Evolutionary conservation across 2,888 invertebrate species (phyloP).

Genomic region (Microctonus hyperodae): DNA sequence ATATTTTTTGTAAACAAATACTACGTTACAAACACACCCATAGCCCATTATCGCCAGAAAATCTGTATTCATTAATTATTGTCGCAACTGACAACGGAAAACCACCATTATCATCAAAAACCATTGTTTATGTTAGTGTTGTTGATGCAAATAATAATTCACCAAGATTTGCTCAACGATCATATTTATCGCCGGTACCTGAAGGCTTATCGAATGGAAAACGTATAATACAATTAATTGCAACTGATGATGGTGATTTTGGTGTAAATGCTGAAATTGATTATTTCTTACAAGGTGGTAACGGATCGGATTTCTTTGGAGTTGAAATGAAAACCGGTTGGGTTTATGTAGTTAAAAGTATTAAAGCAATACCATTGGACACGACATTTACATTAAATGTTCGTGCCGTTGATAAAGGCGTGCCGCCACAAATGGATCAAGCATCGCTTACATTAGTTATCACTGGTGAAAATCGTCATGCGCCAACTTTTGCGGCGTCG

Average conservation of each 20-base stretch:
- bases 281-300: conserved; percentile 77
- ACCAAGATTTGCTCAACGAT: conserved; percentile 79
- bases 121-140: conserved; percentile 84
- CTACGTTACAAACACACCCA: conserved; percentile 85
- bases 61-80: conserved; percentile 86
- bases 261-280: conserved; percentile 90
- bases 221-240: conserved; percentile 75
- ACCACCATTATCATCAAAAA: conserved; percentile 91
- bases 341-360: conserved; percentile 74
- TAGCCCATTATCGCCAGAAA: conserved; percentile 84
- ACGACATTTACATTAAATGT: conserved; percentile 67
- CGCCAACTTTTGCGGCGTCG: conserved; percentile 82
- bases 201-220: conserved; percentile 77
- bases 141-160: conserved; percentile 93
- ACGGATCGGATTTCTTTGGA: conserved; percentile 77
- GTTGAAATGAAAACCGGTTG: conserved; percentile 83
- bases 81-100: conserved; percentile 94
- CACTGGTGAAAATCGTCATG: conserved; percentile 82
- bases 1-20: conserved; percentile 83
- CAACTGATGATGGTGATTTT: conserved; percentile 80
- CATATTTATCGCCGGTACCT: conserved; percentile 83
- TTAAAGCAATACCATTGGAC: conserved; percentile 71
- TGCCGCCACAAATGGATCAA: conserved; percentile 84
- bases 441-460: conserved; percentile 77
- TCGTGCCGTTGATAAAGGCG: conserved; percentile 85